Evolutionary conservation across 2,797 vertebrate genomes (phyloP), one percentile per base, ranked within the genome.

Genomic region (Ctenochaetus hawaiiensis): DNA sequence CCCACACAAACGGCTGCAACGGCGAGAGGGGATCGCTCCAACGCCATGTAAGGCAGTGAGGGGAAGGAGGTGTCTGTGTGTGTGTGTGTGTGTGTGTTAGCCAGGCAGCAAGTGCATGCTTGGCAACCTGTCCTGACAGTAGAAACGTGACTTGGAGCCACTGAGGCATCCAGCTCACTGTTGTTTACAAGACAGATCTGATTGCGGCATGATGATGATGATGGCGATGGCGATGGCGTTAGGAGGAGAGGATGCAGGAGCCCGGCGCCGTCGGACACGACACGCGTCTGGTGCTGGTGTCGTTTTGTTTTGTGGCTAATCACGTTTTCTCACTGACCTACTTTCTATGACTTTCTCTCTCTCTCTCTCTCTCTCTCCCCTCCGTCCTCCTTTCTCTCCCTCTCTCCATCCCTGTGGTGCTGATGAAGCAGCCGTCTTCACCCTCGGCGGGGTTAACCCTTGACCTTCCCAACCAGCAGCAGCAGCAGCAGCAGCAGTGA

Each of bases 21-120:
- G 30, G 77, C 63, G 30, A 77, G 86, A 74, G 70, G 26, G 78
- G 65, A 80, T 78, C 51, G 59, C 74, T 91, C 70, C 48, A 90
- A 78, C 75, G 84, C 94, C 92, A 92, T 95, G 88, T 94, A 94
- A 94, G 92, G 93, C 87, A 88, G 77, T 39, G 83, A 88, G 78
- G 72, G 71, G 83, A 79, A 68, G 82, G 60, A 88, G 78, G 75
- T 74, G 81, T 62, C 18, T 67, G 41, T 47, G 52, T 56, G 22
- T 57, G 41, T 56, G 65, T 45, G 51, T 54, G 79, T 54, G 52
- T 82, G 85, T 78, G 45, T 16, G 72, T 57, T 44, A n/a, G 62
- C 0, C 37, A 80, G 77, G 76, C 56, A 82, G 87, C 81, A 68
- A 78, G 85, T 80, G 84, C 83, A 69, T 44, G 86, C 84, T 82